These are phyloP conservation scores for Siphamia tubifer DNA, from an alignment of 2,113 vertebrate species.

Conservation along the genomic window DNA sequence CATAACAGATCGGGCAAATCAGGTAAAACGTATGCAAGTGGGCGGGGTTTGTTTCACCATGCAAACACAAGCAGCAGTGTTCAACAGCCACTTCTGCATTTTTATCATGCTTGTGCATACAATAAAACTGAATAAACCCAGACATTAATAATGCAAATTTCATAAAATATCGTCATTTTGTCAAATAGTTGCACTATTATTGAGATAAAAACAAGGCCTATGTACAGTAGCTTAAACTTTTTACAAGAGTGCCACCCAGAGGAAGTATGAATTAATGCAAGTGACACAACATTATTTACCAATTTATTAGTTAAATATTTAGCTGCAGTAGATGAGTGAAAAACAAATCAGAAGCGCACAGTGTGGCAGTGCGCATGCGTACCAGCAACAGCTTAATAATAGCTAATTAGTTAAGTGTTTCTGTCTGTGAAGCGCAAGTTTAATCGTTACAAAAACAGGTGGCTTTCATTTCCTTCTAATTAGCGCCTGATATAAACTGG, in stretches of 20 bases:
- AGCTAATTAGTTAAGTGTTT: not conserved
- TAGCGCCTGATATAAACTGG: conserved; percentile 10
- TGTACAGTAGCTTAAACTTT: not conserved
- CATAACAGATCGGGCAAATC: too few species aligned
- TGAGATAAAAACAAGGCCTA: not conserved
- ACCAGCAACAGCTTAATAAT: too few species aligned
- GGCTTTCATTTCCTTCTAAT: conserved; percentile 46
- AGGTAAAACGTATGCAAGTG: too few species aligned
- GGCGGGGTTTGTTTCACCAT: not conserved
- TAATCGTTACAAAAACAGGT: conserved; percentile 24
- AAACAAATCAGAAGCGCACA: too few species aligned
- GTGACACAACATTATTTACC: not conserved
- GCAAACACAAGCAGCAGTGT: too few species aligned
- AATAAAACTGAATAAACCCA: too few species aligned
- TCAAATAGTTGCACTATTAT: not conserved
- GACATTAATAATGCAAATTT: not conserved
- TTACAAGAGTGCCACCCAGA: conserved; percentile 49
- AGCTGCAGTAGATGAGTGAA: not conserved
- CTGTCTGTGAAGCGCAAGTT: too few species aligned
- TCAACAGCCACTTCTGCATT: too few species aligned
- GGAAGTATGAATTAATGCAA: conserved; percentile 8
- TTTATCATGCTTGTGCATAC: too few species aligned
- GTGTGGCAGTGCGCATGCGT: too few species aligned
- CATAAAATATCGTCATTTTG: not conserved
- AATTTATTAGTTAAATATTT: not conserved